These are phyloP conservation scores for Calcarius lapponicus DNA, from an alignment of 2,797 vertebrate species.

Conservation along the genomic window DNA sequence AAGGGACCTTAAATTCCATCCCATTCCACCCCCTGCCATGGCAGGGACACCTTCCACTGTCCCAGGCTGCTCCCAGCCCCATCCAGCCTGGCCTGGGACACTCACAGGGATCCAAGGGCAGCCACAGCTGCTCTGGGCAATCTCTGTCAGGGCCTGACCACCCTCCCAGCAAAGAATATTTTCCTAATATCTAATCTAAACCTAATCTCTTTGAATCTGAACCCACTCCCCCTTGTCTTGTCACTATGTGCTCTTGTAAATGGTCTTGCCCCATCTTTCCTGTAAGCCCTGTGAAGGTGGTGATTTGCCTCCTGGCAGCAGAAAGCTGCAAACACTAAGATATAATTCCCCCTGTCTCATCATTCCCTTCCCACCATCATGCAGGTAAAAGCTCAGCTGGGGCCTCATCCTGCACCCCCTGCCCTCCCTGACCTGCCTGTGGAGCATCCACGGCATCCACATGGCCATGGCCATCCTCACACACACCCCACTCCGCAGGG, in stretches of 20 bases:
- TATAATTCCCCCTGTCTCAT: background rate
- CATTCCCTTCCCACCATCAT: background rate
- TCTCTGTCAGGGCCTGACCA: fast-evolving
- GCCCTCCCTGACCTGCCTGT: background rate
- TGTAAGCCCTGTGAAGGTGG: background rate
- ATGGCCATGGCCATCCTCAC: fast-evolving
- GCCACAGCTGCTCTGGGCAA: too few relatives aligned
- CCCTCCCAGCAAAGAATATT: background rate
- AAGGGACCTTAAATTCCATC: background rate
- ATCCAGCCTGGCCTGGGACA: too few relatives aligned
- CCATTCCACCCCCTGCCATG: background rate
- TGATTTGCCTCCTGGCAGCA: background rate
- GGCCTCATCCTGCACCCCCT: background rate
- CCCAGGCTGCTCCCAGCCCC: too few relatives aligned
- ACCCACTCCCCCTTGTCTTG: background rate
- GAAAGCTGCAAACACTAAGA: background rate
- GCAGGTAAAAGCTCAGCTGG: background rate
- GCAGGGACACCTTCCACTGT: background rate
- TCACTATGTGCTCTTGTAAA: background rate
- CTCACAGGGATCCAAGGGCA: too few relatives aligned
- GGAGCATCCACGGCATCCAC: background rate
- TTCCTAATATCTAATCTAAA: background rate
- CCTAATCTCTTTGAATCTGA: background rate
- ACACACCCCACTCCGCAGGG: background rate
- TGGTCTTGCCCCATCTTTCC: background rate